Evolutionary conservation across 2,888 invertebrate species (phyloP).

Genomic region (Phragmatobia fuliginosa): DNA sequence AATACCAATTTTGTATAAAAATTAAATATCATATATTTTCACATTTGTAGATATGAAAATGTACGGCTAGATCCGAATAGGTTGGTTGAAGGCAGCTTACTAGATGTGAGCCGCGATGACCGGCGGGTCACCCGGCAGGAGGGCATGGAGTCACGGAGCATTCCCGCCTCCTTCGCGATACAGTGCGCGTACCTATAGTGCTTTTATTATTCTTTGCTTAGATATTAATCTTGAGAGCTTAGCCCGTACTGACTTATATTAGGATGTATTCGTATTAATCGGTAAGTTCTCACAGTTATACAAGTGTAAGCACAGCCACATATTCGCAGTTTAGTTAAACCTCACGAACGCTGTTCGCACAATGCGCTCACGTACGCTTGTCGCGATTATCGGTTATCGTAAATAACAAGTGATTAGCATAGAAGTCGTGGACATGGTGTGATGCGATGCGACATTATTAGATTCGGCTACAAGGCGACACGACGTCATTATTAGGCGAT

Average conservation of each 20-base stretch:
- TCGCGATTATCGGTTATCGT: constrained; percentile 84
- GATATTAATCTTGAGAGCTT: constrained; percentile 55
- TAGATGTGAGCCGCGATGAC: constrained; percentile 71
- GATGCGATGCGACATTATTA: constrained; percentile 70
- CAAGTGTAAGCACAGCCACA: constrained; percentile 36
- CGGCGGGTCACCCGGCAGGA: constrained; percentile 65
- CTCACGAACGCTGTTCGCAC: constrained; percentile 68
- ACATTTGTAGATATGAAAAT: constrained; percentile 32
- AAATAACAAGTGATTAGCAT: constrained; percentile 84
- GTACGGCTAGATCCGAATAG: constrained; percentile 48
- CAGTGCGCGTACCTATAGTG: constrained; percentile 54
- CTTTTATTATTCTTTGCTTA: constrained; percentile 60
- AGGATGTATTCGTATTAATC: constrained; percentile 60
- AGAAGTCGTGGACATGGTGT: constrained; percentile 73
- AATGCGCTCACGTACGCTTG: constrained; percentile 82
- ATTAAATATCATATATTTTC: not conserved
- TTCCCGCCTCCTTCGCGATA: constrained; percentile 59
- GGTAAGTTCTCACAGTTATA: constrained; percentile 65
- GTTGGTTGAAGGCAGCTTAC: constrained; percentile 56
- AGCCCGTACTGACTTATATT: constrained; percentile 48
- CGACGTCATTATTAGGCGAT: constrained; percentile 80
- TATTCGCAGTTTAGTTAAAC: constrained; percentile 54
- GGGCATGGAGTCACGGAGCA: constrained; percentile 57
- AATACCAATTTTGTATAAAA: not conserved
- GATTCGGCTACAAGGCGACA: constrained; percentile 77